phyloP scores from a whole-genome alignment of 2,888 invertebrate species.

The Drepanosiphum platanoidis region DNA sequence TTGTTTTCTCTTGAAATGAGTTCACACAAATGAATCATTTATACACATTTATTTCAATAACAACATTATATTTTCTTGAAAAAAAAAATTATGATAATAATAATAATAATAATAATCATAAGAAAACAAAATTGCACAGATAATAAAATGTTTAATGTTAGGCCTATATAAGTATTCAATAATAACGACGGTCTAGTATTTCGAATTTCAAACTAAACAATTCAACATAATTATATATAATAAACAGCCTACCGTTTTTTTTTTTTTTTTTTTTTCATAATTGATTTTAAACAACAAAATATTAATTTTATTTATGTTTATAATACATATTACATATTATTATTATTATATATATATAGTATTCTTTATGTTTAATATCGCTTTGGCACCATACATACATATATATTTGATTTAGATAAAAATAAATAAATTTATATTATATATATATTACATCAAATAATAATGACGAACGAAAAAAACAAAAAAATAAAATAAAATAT shows the following conservation, averaged over 20 bases:
- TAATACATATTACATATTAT: conserved; percentile 35
- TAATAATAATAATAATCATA: conserved; percentile 1
- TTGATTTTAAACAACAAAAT: conserved; percentile 45
- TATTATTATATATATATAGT: too few species aligned
- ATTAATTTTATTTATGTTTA: conserved; percentile 32
- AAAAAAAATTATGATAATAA: too few species aligned
- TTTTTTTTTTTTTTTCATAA: too few species aligned
- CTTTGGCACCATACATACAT: conserved; percentile 50
- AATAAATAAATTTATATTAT: not conserved
- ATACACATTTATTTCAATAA: conserved; percentile 56
- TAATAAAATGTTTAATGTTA: conserved; percentile 26
- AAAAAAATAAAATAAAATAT: conserved; percentile 22
- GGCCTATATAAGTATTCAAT: conserved; percentile 45
- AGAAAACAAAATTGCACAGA: conserved; percentile 11
- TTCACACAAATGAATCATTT: conserved; percentile 42
- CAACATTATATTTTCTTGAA: conserved; percentile 55
- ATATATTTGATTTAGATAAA: conserved; percentile 19
- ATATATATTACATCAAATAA: conserved; percentile 6
- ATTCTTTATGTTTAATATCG: conserved; percentile 19
- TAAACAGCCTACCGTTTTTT: conserved; percentile 42
- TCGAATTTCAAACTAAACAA: conserved; percentile 14
- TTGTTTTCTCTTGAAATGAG: too few species aligned
- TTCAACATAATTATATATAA: conserved; percentile 55
- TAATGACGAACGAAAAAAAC: not conserved
- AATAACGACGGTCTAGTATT: conserved; percentile 36